phyloP scores from a whole-genome alignment of 2,888 invertebrate species.

The Timema podura region DNA sequence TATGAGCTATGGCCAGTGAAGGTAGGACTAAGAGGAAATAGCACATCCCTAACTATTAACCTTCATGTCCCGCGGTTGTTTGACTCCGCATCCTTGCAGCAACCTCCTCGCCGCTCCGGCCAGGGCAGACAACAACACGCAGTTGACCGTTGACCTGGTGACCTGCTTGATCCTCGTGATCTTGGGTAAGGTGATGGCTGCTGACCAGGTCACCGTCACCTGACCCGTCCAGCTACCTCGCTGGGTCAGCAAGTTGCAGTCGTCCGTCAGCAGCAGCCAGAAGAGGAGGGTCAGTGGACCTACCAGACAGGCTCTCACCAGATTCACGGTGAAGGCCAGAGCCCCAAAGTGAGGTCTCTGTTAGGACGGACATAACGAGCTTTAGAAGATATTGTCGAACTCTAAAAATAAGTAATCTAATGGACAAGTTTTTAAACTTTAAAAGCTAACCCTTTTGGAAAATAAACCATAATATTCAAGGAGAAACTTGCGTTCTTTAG shows the following conservation, averaged over 20 bases:
- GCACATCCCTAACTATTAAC: constrained; percentile 35
- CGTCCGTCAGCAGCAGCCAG: constrained; percentile 46
- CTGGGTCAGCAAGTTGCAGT: constrained; percentile 45
- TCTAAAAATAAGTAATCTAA: too few relatives aligned
- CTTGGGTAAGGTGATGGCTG: constrained; percentile 46
- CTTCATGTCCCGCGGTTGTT: constrained; percentile 49
- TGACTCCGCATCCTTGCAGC: constrained; percentile 48
- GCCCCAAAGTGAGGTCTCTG: constrained; percentile 45
- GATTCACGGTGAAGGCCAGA: constrained; percentile 43
- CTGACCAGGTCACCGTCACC: constrained; percentile 45
- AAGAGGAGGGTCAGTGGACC: constrained; percentile 49
- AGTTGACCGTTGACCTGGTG: constrained; percentile 51
- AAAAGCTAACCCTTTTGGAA: too few relatives aligned
- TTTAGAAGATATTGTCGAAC: too few relatives aligned
- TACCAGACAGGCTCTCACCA: constrained; percentile 47
- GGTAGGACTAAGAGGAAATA: too few relatives aligned
- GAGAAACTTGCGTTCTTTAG: too few relatives aligned
- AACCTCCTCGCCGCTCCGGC: constrained; percentile 49
- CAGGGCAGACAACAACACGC: constrained; percentile 51
- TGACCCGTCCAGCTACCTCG: constrained; percentile 29
- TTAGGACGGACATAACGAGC: not conserved
- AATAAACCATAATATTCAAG: too few relatives aligned
- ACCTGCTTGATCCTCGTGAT: constrained; percentile 41
- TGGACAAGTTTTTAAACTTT: too few relatives aligned
- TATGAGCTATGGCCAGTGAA: too few relatives aligned